Percentiles rank a stretch among this genome's conserved stretches.
phyloP scores from a whole-genome alignment of 2,797 vertebrate genomes.

The Enteromius argenteus region DNA sequence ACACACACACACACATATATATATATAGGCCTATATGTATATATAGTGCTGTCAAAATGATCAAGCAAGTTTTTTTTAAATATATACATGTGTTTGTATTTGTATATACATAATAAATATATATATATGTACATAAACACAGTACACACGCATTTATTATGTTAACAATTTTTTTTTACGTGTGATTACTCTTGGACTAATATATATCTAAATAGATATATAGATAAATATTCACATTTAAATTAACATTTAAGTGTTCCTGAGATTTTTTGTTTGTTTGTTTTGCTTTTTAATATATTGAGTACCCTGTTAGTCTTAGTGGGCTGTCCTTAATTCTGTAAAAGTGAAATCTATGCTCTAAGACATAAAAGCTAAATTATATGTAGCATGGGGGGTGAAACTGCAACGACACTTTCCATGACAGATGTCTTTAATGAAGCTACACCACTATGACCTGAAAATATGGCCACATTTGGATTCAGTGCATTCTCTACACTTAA shows the following conservation, averaged over 20 bases:
- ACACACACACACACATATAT: too few species aligned
- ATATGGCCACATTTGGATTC: conserved; percentile 66
- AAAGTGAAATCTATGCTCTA: neutral
- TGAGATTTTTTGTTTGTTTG: neutral
- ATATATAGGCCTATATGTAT: too few species aligned
- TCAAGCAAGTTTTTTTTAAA: too few species aligned
- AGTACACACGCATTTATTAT: too few species aligned
- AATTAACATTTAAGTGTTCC: neutral
- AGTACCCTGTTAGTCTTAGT: neutral
- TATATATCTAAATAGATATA: neutral
- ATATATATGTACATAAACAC: too few species aligned
- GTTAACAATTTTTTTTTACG: too few species aligned
- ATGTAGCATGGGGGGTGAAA: neutral
- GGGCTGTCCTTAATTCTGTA: neutral
- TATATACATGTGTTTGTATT: too few species aligned
- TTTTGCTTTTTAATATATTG: neutral
- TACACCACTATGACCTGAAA: conserved; percentile 69
- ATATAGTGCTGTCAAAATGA: too few species aligned
- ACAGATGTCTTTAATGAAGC: conserved; percentile 80
- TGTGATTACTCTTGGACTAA: too few species aligned
- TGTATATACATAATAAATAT: too few species aligned
- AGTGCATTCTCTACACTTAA: conserved; percentile 69
- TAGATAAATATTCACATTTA: neutral
- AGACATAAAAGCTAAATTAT: conserved; percentile 14
- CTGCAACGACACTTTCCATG: conserved; percentile 64